These are phyloP conservation scores for Hydrozoanthus tunicans DNA, from an alignment of 64 coral and sea anemone species.

Conservation along the genomic window DNA sequence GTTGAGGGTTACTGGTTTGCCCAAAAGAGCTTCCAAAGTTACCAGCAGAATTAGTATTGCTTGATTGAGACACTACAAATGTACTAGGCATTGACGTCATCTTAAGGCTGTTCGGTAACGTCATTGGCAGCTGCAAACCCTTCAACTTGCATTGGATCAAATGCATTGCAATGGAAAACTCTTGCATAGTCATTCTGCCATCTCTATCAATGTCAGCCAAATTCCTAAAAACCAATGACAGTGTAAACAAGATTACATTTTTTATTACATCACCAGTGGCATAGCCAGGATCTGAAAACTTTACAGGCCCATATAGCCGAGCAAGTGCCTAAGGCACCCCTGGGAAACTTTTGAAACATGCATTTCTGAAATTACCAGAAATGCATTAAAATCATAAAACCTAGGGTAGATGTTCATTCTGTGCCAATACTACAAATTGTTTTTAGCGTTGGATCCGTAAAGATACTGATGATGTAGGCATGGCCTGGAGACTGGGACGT, in stretches of 20 bases:
- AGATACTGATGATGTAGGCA: no score
- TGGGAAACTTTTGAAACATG: not conserved
- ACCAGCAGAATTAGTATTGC: not conserved
- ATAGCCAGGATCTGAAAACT: no score
- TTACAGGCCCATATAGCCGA: no score
- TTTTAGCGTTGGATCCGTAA: no score
- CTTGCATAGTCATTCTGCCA: constrained; percentile 97
- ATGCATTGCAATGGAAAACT: constrained; percentile 96
- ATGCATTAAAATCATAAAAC: not conserved
- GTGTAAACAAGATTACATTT: not conserved
- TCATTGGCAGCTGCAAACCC: constrained; percentile 74
- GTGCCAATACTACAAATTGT: no score
- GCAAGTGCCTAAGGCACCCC: no score
- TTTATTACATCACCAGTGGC: no score
- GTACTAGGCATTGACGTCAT: constrained; percentile 90
- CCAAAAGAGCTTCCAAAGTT: constrained; percentile 57
- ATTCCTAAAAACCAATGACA: constrained; percentile 58
- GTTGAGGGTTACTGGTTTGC: constrained; percentile 22
- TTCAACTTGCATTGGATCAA: constrained; percentile 83
- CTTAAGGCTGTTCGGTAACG: constrained; percentile 83
- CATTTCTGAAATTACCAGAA: not conserved
- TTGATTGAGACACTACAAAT: constrained; percentile 61
- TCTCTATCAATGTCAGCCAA: constrained; percentile 91
- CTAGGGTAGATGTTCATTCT: no score
- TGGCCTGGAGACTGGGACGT: no score